Evolutionary conservation across 64 coral and sea anemone genomes (phyloP).

Genomic region (Stichodactyla helianthus): DNA sequence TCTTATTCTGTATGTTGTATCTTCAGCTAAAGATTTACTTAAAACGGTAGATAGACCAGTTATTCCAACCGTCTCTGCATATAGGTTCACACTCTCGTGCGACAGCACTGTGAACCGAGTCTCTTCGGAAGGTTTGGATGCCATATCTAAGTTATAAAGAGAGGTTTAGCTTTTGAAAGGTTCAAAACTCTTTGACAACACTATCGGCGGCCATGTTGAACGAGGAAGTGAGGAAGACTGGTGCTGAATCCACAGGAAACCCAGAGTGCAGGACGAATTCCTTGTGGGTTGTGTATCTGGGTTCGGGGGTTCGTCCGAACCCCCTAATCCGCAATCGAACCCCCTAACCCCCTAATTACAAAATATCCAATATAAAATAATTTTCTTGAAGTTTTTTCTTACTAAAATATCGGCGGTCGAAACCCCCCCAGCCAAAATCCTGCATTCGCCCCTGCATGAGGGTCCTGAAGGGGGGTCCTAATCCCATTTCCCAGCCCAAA

Average conservation of each 20-base stretch:
- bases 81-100: conserved; percentile 74
- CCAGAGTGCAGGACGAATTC: not conserved
- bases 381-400: too few species aligned
- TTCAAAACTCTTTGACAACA: conserved; percentile 8
- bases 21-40: conserved; percentile 73
- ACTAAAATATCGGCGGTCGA: too few species aligned
- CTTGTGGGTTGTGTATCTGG: too few species aligned
- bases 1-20: conserved; percentile 84
- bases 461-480: too few species aligned
- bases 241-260: conserved; percentile 2
- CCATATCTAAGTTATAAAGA: not conserved
- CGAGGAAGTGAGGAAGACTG: not conserved
- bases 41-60: conserved; percentile 42
- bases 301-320: too few species aligned
- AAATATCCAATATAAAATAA: too few species aligned
- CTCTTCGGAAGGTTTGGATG: conserved; percentile 16
- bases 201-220: conserved; percentile 11
- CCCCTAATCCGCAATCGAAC: too few species aligned
- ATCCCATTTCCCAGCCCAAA: too few species aligned
- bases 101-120: conserved; percentile 54
- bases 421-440: too few species aligned
- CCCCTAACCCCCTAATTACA: too few species aligned
- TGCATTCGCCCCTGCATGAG: too few species aligned
- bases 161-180: not conserved
- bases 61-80: conserved; percentile 61